phyloP scores from a whole-genome alignment of 2,888 invertebrate genomes.

The Dryobotodes eremita region DNA sequence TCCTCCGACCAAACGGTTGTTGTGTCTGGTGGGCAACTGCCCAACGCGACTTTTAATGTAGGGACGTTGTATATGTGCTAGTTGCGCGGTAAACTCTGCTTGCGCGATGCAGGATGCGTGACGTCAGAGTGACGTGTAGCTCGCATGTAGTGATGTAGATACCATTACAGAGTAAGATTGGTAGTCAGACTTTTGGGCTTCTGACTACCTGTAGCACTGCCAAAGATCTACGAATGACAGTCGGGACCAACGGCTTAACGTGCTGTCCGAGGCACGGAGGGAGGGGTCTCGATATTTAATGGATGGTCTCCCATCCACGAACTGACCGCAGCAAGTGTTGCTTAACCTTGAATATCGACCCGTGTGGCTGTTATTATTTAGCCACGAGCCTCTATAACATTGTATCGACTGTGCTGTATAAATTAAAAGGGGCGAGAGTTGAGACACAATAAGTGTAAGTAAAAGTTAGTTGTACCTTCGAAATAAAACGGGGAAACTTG shows the following conservation, averaged over 20 bases:
- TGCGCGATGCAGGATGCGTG: no score
- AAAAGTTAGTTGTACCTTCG: neutral
- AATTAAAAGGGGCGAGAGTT: neutral
- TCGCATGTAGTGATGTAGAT: no score
- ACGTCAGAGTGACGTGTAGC: no score
- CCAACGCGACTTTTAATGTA: no score
- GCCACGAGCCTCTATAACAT: neutral
- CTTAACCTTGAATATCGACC: neutral
- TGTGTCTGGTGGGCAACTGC: no score
- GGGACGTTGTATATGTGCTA: no score
- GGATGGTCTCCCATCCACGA: neutral
- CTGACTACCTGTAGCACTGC: neutral
- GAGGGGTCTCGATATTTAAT: neutral
- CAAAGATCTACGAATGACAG: neutral
- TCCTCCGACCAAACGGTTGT: no score
- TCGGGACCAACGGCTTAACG: neutral
- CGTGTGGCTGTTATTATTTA: no score
- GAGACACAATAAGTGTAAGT: neutral
- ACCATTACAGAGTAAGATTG: neutral
- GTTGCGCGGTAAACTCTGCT: no score
- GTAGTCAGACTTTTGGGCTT: neutral
- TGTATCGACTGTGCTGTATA: conserved; percentile 9
- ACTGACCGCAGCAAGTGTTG: neutral
- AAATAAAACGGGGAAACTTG: conserved; percentile 18
- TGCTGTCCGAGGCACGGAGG: neutral